Conservation (phyloP, 2,797 vertebrate species). For the Oceanodroma leucorhoa region DNA sequence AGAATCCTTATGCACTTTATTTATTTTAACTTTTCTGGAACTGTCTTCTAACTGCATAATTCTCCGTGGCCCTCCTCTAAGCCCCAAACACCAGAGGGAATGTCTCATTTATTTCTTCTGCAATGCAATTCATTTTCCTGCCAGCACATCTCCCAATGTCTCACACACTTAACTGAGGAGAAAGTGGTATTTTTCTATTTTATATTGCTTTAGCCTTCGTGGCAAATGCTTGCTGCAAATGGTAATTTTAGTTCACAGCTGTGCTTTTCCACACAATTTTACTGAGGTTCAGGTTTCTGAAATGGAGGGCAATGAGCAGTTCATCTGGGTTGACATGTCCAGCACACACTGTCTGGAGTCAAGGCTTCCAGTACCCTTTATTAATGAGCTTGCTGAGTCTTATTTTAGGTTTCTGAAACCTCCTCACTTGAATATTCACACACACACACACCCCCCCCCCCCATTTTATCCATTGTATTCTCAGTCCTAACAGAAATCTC, state of each 20-base stretch:
- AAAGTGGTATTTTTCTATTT: not conserved
- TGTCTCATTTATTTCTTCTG: not conserved
- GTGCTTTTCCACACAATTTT: not conserved
- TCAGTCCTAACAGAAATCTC: not conserved
- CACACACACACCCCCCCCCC: fast-evolving
- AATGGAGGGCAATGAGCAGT: not conserved
- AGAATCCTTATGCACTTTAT: not conserved
- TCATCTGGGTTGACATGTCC: not conserved
- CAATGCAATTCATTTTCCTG: not conserved
- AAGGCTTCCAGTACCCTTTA: not conserved
- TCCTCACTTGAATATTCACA: not conserved
- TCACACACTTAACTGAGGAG: not conserved
- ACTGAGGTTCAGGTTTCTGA: not conserved
- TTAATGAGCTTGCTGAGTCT: not conserved
- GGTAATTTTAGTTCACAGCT: not conserved
- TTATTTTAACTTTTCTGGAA: not conserved
- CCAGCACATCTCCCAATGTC: not conserved
- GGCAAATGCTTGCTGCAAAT: not conserved
- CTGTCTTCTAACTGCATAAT: not conserved
- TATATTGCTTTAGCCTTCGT: not conserved
- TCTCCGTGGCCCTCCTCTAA: not conserved
- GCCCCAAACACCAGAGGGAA: not conserved
- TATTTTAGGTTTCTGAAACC: not conserved
- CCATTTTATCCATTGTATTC: not conserved
- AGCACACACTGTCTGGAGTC: not conserved